Evolutionary conservation across 1,140 invertebrate genomes (phyloP), one percentile per base, ranked within the genome.

Genomic region (Conus betulinus): DNA sequence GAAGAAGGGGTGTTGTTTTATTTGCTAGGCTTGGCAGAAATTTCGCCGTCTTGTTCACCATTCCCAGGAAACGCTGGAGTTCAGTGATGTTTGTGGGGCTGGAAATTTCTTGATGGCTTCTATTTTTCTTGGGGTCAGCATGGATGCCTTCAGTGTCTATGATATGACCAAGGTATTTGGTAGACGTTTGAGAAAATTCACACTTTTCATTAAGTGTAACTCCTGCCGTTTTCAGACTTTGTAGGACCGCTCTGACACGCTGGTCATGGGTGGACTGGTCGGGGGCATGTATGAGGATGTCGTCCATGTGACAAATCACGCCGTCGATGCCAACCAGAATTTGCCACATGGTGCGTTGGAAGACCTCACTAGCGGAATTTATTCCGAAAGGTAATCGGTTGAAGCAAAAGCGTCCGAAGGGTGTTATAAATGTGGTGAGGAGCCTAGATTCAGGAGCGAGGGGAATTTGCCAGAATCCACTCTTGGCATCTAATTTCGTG

Each of bases 331-430:
- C 89, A 39, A 39, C 39, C 39, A 39, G 39, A 39, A 39, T 39
- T 39, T 39, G 39, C 39, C 0, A 39, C 39, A 39, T 39, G 39
- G 39, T 39, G 39, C 39, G 39, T 39, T 39, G 84, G 60, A 91
- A 93, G 13, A 90, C 85, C 87, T 91, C 91, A 13, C 88, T 84
- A 15, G 85, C 90, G 11, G 76, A 86, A 3, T 87, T 85, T 8
- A 96, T 91, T 10, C 95, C 95, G 91, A 96, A 96, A 11, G 95
- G 95, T n/a, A 95, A 85, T 55, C 95, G 90, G 60, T 91, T 89
- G 89, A 94, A 95, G 74, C 91, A 91, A 85, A 90, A 95, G 39
- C 93, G 83, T 17, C 94, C 95, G 93, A 95, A 96, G 15, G 95
- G 95, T 4, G 90, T 91, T n/a, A 92, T 91, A 85, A 91, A 92